Conservation (phyloP, 2,113 vertebrate species). For the Gnathonemus longibarbis region DNA sequence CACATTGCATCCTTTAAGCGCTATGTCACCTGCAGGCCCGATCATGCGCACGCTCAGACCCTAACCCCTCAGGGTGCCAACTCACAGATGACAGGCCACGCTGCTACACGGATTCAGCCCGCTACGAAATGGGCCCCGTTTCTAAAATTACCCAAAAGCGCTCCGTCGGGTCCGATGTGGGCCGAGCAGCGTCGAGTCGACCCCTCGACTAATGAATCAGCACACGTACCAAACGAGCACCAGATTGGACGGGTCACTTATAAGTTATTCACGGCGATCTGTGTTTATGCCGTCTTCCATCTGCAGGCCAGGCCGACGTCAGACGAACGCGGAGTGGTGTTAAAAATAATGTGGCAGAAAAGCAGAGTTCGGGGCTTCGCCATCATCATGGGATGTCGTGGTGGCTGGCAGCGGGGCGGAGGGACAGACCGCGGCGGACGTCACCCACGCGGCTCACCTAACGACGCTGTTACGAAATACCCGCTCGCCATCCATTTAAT, state of each 20-base stretch:
- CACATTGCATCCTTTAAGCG: background rate
- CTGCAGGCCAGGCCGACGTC: background rate
- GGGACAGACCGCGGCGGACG: background rate
- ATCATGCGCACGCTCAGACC: background rate
- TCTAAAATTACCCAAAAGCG: background rate
- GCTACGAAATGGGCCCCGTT: background rate
- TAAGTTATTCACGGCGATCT: background rate
- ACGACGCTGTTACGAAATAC: background rate
- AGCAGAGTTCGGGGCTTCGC: background rate
- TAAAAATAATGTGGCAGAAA: background rate
- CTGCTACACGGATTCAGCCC: background rate
- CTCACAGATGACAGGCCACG: background rate
- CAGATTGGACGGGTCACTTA: background rate
- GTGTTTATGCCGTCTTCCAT: background rate
- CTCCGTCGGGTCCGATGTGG: background rate
- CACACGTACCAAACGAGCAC: background rate
- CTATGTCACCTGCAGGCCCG: background rate
- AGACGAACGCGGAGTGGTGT: background rate
- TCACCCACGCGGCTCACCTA: background rate
- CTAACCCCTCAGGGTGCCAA: background rate
- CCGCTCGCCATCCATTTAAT: background rate
- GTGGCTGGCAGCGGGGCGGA: background rate
- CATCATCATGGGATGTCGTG: background rate
- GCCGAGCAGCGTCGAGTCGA: background rate
- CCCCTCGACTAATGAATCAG: background rate